Percentiles rank a stretch among this genome's conserved stretches.
phyloP scores from a whole-genome alignment of 1,140 invertebrate genomes.

The Aporrectodea caliginosa region DNA sequence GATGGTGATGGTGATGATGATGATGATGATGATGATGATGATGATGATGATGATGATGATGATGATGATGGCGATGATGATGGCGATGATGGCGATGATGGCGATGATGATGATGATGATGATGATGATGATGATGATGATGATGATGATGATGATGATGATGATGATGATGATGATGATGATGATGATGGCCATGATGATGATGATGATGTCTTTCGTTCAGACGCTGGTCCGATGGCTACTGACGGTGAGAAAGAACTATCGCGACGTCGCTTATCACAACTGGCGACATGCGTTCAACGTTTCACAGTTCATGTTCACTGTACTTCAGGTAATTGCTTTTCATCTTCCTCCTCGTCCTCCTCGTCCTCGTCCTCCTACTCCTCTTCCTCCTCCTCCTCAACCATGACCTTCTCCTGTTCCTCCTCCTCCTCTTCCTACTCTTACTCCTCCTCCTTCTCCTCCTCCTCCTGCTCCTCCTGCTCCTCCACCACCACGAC shows the following conservation, averaged over 20 bases:
- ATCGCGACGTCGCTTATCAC: slow-evolving; percentile 72
- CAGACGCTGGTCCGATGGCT: slow-evolving; percentile 27
- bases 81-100: slow-evolving; percentile 14
- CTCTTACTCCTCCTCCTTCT: no score
- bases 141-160: slow-evolving; percentile 22
- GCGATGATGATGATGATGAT: slow-evolving; percentile 6
- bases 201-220: no score
- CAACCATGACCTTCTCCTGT: not conserved
- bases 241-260: slow-evolving; percentile 36
- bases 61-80: slow-evolving; percentile 8
- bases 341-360: no score
- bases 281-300: slow-evolving; percentile 93
- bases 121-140: no score
- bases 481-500: no score
- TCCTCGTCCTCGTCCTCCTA: not conserved
- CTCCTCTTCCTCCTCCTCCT: no score
- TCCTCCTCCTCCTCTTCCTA: no score
- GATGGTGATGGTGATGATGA: slow-evolving; percentile 12
- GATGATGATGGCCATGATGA: no score
- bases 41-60: slow-evolving; percentile 33
- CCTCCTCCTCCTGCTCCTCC: no score
- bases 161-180: no score
- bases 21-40: slow-evolving; percentile 28
- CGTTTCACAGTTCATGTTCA: slow-evolving; percentile 91
- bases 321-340: slow-evolving; percentile 71